phyloP scores from a whole-genome alignment of 2,797 vertebrate genomes.

The Parauchenoglanis punctatus region DNA sequence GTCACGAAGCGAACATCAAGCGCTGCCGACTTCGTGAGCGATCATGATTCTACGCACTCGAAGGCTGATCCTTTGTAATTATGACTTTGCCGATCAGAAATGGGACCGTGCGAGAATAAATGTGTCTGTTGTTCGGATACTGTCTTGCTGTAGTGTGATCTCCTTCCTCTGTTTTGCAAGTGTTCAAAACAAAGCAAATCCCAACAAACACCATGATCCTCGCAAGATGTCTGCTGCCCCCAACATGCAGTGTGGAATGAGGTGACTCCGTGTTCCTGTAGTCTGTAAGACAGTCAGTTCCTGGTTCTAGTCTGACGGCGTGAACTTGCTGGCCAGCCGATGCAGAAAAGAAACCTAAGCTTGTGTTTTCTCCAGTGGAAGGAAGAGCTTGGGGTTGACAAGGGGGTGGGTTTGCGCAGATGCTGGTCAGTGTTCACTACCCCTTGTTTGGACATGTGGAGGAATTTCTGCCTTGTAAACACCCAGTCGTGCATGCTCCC shows the following conservation, averaged over 20 bases:
- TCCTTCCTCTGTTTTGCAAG: not conserved
- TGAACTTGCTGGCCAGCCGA: not conserved
- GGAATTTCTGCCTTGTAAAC: conserved; percentile 45
- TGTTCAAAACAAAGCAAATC: not conserved
- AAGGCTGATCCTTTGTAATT: not conserved
- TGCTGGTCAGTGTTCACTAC: not conserved
- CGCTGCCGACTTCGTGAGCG: not conserved
- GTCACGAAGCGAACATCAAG: not conserved
- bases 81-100: not conserved
- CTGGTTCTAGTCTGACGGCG: not conserved
- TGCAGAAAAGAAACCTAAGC: not conserved
- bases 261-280: not conserved
- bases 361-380: not conserved
- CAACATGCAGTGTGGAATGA: not conserved
- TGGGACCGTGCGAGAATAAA: not conserved
- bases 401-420: not conserved
- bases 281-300: conserved; percentile 1
- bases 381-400: not conserved
- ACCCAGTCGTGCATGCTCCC: conserved; percentile 52
- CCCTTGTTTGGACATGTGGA: conserved; percentile 21
- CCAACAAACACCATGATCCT: not conserved
- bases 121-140: not conserved
- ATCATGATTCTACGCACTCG: not conserved
- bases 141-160: not conserved
- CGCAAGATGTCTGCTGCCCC: not conserved